Base-by-base conservation (phyloP, 2,113 vertebrate species). In the Epinephelus lanceolatus region DNA sequence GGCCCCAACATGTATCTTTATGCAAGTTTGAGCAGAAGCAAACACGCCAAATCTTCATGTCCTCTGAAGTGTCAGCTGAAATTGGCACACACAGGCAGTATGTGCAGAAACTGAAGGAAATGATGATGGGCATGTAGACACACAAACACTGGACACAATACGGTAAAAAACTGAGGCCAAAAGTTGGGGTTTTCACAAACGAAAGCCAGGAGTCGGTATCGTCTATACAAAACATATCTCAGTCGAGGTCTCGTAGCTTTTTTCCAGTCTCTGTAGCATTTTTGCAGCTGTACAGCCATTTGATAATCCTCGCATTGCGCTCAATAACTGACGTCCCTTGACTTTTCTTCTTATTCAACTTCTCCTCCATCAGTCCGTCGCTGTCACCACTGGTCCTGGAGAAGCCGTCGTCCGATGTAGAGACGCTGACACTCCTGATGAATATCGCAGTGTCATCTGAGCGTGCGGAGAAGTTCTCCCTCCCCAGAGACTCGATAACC, bases 261-360 rank as follows among this genome's bases (percentile, higher is more conserved):
- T 95, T 96, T 51, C 91, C 94, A 0, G 85, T 76, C 83, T 97
- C 97, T 67, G 21, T 91, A 59, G 98, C 98, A 76, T 96, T 97
- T 91, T 92, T 97, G 90, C 98, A 99, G 7, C 96, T 97, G 94
- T 98, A 99, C 79, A 99, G 86, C 98, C 98, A 99, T 67, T 98
- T 98, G 93, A 99, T 99, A 73, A 99, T 96, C 65, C 98, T 95
- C n/a, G 98, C 98, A 3, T 99, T 99, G 85, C 98, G 97, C 89
- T 99, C 98, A 0, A 99, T 88, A 1, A 99, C 96, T 0, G 98
- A 99, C 0, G 97, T 96, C 69, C 93, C 94, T 74, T 96, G 93
- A 37, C 87, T 86, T 42, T 92, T 91, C 63, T 96, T 97, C 78
- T 95, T 94, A 0, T 86, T 82, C 23, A 97, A 89, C 14, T 96